These are phyloP conservation scores for Myotis brandtii DNA, from an alignment of 2,113 vertebrate genomes.

Conservation along the genomic window DNA sequence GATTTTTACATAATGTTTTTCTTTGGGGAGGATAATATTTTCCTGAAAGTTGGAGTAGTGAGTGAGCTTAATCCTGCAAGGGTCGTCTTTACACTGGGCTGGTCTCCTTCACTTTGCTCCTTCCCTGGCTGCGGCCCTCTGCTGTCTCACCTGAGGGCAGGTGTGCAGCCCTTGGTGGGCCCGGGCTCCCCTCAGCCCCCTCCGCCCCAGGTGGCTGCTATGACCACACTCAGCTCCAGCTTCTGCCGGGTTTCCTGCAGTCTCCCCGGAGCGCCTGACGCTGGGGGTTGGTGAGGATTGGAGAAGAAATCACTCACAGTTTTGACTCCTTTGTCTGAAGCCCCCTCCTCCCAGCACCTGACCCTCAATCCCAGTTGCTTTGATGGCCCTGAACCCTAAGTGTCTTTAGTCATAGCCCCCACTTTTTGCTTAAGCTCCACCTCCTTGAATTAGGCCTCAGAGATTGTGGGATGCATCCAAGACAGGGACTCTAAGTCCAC, in stretches of 20 bases:
- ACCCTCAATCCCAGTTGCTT: neutral
- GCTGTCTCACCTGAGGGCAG: neutral
- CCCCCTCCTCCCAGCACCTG: too few species aligned
- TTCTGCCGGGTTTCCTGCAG: neutral
- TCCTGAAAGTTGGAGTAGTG: neutral
- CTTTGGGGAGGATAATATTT: neutral
- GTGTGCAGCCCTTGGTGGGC: neutral
- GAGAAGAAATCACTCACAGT: neutral
- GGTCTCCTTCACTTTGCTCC: neutral
- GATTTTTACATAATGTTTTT: too few species aligned
- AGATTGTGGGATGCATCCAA: too few species aligned
- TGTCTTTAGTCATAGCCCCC: neutral
- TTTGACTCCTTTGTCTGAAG: neutral
- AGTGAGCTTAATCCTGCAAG: accelerated
- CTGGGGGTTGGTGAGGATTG: neutral
- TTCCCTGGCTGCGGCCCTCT: neutral
- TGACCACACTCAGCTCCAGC: neutral
- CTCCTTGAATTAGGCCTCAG: neutral
- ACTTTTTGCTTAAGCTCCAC: neutral
- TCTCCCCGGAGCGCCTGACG: accelerated
- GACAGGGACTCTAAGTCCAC: neutral
- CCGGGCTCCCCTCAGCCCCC: neutral
- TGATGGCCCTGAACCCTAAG: neutral
- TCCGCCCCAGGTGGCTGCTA: neutral
- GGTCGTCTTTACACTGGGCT: neutral